Evolutionary conservation across 2,888 invertebrate species (phyloP), one percentile per base, ranked within the genome.

Genomic region (Sarcophaga caerulescens): DNA sequence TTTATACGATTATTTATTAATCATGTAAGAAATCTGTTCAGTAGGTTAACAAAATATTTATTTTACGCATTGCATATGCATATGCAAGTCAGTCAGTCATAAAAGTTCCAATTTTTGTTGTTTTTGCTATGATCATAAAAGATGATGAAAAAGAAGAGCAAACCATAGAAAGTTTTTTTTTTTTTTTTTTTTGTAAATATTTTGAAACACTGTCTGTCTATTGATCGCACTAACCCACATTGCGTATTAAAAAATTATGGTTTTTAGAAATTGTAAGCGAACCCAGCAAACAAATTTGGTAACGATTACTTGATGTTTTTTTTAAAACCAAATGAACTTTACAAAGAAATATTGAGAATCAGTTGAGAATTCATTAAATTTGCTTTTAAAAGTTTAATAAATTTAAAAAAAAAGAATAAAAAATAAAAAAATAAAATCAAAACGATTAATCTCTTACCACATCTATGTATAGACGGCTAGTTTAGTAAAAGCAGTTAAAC

Each of bases 221-320:
- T 70, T 44, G 0, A 77, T 25, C 73, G 68, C 17, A 73, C 62
- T 83, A 73, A 78, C 82, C 77, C 60, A 83, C 35, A 21, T 82
- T 68, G 47, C 66, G 35, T 63, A 71, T 21, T 25, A 1, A 63
- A 23, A 25, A 44, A n/a, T 45, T 11, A 44, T 35, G 35, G 6
- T 35, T 65, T 45, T 66, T 5, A 63, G 17, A 63, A 17, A 17
- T 65, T 35, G 6, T 44, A 19, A 52, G n/a, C 1, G 47, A 11
- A 3, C 4, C 44, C 10, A n/a, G 60, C 60, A 19, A 68, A 45
- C 59, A 45, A 44, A 3, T 66, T 23, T 60, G 12, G 12, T 12
- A 47, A 14, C 12, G 12, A 11, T 47, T n/a, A n/a, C n/a, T n/a
- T n/a, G n/a, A n/a, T n/a, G n/a, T n/a, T n/a, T n/a, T n/a, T n/a